Conservation (phyloP, 2,797 vertebrate genomes). For the Tenualosa ilisha region DNA sequence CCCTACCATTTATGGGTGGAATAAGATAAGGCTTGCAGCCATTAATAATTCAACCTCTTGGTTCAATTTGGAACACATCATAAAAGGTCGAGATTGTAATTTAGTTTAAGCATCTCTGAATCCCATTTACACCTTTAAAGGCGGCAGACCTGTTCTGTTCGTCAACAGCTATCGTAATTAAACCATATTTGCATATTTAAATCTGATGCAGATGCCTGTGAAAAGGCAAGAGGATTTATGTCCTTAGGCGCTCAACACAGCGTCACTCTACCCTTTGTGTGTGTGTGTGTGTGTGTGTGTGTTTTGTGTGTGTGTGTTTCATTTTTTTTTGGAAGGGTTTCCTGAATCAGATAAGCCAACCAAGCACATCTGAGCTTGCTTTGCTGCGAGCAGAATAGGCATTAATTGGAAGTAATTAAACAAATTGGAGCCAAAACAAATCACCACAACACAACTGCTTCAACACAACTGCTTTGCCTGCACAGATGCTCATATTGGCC, state of each 20-base stretch:
- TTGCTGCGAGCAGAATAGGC: slow-evolving; percentile 27
- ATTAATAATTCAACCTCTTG: slow-evolving; percentile 60
- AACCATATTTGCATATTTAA: slow-evolving; percentile 33
- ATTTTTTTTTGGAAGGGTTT: slow-evolving; percentile 38
- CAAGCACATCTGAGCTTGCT: slow-evolving; percentile 24
- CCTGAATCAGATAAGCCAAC: not conserved
- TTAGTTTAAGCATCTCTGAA: slow-evolving; percentile 47
- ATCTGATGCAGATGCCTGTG: not conserved
- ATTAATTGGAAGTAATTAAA: slow-evolving; percentile 41
- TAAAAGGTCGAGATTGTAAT: slow-evolving; percentile 56
- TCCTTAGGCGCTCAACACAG: not conserved
- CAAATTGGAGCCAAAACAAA: not conserved
- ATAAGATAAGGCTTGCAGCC: slow-evolving; percentile 40
- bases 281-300: slow-evolving; percentile 23
- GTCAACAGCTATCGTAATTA: slow-evolving; percentile 40
- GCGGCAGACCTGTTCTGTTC: slow-evolving; percentile 29
- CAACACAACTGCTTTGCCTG: slow-evolving; percentile 11
- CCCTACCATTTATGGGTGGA: slow-evolving; percentile 40
- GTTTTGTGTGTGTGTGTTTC: slow-evolving; percentile 37
- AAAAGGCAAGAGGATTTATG: not conserved
- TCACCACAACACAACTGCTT: not conserved
- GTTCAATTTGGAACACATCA: slow-evolving; percentile 42
- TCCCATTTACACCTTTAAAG: slow-evolving; percentile 54
- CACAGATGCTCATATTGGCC: slow-evolving; percentile 24
- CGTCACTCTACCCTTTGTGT: not conserved